Conservation (phyloP, 35 echinoderm and acorn worm species). For the Strongylocentrotus purpuratus region DNA sequence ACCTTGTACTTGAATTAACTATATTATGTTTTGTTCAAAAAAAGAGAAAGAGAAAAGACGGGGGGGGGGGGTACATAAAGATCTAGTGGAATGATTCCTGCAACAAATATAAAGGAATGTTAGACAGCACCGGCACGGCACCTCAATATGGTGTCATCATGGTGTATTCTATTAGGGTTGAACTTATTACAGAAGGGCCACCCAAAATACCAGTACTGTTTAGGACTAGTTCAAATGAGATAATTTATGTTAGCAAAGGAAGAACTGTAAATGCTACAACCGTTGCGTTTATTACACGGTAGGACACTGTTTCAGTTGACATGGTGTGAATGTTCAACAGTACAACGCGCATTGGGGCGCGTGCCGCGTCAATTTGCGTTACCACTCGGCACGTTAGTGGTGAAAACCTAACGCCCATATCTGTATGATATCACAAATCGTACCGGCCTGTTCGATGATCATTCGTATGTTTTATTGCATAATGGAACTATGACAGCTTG, state of each 20-base stretch:
- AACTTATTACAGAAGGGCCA: no score
- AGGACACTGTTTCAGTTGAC: constrained; percentile 17
- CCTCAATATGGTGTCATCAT: no score
- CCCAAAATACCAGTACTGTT: no score
- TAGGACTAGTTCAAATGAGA: no score
- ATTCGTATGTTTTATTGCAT: background rate
- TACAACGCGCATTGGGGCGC: background rate
- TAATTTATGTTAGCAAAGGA: no score
- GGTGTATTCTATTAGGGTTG: no score
- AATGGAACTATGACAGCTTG: background rate
- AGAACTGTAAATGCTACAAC: no score
- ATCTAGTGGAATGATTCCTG: background rate
- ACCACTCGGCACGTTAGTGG: background rate
- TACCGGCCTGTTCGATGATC: background rate
- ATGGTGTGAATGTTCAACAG: background rate
- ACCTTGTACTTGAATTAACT: no score
- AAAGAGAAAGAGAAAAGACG: background rate
- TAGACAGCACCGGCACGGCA: no score
- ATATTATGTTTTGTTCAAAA: background rate
- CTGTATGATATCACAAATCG: background rate
- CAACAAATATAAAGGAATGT: no score
- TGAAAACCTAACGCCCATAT: background rate
- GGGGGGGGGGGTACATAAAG: background rate
- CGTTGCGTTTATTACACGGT: background rate
- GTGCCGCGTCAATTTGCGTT: constrained; percentile 4